Evolutionary conservation across 2,888 invertebrate genomes (phyloP), one percentile per base, ranked within the genome.

Genomic region (Slavum lentiscoides): DNA sequence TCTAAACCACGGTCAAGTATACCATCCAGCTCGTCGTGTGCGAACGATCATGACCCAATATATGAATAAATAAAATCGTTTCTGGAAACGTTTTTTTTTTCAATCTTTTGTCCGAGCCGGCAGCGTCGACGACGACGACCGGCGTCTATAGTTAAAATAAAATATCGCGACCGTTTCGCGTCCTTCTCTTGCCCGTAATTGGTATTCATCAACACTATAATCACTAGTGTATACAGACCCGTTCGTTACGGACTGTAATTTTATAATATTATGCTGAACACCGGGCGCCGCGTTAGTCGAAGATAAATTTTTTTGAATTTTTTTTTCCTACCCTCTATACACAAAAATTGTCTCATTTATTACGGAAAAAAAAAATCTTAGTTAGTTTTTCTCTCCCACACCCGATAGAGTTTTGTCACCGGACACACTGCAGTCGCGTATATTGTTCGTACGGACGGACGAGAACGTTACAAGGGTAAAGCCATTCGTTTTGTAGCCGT

Each of bases 111-210:
- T 74, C 53, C 64, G 17, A 62, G 53, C 53, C 43, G 37, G 37
- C 39, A 8, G 39, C 6, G 59, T n/a, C 19, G 37, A 3, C n/a
- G 21, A 21, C 7, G 61, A 53, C 62, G 30, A 11, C 49, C 3
- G 61, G 64, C 62, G 30, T 49, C 49, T 49, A n/a, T n/a, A 49
- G 49, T 13, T 9, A 49, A 49, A 11, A 43, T 43, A 6, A 43
- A 11, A 11, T 49, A 49, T 11, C 49, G 30, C 11, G 11, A 49
- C 11, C 13, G 13, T 1, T 49, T 15, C 30, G 15, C 37, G 74
- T 74, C 74, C 74, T 74, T 74, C 74, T 37, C 17, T 55, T 64
- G 64, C 30, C 74, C 74, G 55, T 74, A 74, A 55, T 64, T 64
- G 74, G 74, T 55, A 17, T 64, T 53, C 64, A 17, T 17, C 74